A percentile compares a stretch with the other conserved stretches of the same genome.
phyloP scores from a whole-genome alignment of 1,140 invertebrate genomes.

The Sipha flava region DNA sequence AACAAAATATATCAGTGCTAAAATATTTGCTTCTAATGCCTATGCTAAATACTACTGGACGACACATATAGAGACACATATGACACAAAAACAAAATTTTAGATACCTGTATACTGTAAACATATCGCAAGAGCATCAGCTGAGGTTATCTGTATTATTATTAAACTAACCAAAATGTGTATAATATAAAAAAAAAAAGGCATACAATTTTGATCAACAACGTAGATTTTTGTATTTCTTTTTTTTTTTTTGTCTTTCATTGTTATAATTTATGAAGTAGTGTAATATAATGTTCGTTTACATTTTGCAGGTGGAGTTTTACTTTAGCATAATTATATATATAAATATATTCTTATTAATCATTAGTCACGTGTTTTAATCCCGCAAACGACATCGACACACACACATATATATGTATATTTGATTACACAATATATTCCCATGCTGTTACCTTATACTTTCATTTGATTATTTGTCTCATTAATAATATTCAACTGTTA shows the following conservation, averaged over 20 bases:
- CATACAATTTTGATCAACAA: neutral
- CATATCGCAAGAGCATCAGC: constrained; percentile 13
- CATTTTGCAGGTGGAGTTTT: constrained; percentile 21
- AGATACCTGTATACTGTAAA: constrained; percentile 19
- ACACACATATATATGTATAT: no score
- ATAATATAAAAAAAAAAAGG: neutral
- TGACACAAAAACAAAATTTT: constrained; percentile 4
- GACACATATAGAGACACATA: constrained; percentile 24
- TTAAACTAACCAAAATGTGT: neutral
- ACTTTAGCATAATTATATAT: neutral
- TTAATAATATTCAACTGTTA: neutral
- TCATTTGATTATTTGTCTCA: neutral
- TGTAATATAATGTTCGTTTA: neutral
- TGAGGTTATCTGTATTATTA: constrained; percentile 1
- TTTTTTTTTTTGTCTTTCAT: neutral
- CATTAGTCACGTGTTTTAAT: neutral
- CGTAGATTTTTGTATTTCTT: neutral
- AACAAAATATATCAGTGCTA: constrained; percentile 15
- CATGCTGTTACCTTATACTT: constrained; percentile 27
- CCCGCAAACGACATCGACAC: neutral
- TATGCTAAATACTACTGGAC: constrained; percentile 30
- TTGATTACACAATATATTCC: neutral
- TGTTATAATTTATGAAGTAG: no score
- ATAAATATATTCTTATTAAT: neutral
- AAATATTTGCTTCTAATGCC: constrained; percentile 26